Conservation (phyloP, 1,140 invertebrate genomes). For the Drosophila oshimai region DNA sequence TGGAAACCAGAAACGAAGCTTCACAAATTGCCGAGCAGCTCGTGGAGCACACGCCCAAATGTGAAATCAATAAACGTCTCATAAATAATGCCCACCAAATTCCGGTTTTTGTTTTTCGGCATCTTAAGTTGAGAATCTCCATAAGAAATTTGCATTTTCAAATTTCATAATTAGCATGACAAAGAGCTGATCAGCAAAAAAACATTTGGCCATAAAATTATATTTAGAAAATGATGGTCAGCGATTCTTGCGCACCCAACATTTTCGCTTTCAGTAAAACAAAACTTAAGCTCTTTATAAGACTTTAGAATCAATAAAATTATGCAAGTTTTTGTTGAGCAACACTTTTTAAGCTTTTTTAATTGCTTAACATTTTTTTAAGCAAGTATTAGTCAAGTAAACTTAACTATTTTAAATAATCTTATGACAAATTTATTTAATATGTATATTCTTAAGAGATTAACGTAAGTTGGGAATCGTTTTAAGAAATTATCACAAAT, state of each 20-base stretch:
- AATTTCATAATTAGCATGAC: slow-evolving; percentile 63
- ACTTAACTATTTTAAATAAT: no score
- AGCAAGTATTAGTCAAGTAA: no score
- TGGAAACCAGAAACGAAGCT: slow-evolving; percentile 39
- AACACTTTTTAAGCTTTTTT: background rate
- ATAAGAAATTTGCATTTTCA: slow-evolving; percentile 47
- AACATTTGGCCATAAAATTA: slow-evolving; percentile 24
- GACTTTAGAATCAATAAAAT: background rate
- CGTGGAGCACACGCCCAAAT: slow-evolving; percentile 36
- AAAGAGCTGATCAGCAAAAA: slow-evolving; percentile 27
- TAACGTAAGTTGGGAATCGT: background rate
- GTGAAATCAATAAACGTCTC: slow-evolving; percentile 43
- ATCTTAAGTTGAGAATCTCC: slow-evolving; percentile 27
- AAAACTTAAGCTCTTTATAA: background rate
- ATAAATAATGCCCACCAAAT: slow-evolving; percentile 31
- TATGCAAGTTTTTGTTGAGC: slow-evolving; percentile 22
- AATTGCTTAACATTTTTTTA: no score
- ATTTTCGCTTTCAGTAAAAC: slow-evolving; percentile 54
- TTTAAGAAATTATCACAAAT: background rate
- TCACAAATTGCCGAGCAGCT: slow-evolving; percentile 48
- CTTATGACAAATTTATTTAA: background rate
- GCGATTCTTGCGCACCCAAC: slow-evolving; percentile 11
- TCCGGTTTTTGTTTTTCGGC: slow-evolving; percentile 36
- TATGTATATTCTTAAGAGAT: no score
- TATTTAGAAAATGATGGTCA: slow-evolving; percentile 27